These are phyloP conservation scores for Channa striata DNA, from an alignment of 2,797 vertebrate species.

Conservation along the genomic window DNA sequence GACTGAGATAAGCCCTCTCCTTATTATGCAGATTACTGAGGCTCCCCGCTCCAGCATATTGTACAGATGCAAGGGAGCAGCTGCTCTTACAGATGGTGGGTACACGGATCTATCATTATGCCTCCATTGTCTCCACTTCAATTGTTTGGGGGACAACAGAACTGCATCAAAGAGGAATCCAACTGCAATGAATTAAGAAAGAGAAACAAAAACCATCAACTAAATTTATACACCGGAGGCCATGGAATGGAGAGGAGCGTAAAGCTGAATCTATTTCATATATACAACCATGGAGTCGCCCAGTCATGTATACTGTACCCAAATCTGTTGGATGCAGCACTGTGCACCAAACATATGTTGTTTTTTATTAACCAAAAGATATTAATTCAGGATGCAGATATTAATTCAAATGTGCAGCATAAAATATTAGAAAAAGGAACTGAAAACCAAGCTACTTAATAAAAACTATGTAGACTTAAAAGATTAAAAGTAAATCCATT, in stretches of 20 bases:
- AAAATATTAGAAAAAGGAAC: too few relatives aligned
- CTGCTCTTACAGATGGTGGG: conserved; percentile 99
- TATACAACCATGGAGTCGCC: conserved; percentile 80
- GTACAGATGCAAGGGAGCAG: conserved; percentile 99
- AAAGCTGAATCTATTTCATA: conserved; percentile 81
- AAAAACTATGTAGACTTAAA: not conserved
- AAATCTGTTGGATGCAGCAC: conserved; percentile 86
- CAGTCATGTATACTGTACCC: conserved; percentile 86
- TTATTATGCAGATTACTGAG: conserved; percentile 99
- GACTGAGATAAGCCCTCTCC: conserved; percentile 99
- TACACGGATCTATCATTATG: conserved; percentile 99
- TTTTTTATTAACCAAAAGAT: conserved; percentile 69
- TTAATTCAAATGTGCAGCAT: conserved; percentile 66
- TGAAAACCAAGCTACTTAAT: not conserved
- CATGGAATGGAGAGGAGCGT: conserved; percentile 80
- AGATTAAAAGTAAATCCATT: conserved; percentile 16
- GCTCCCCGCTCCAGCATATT: conserved; percentile 99
- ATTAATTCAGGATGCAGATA: conserved; percentile 62
- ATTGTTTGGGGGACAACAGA: conserved; percentile 93
- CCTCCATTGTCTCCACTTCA: conserved; percentile 99
- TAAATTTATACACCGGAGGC: conserved; percentile 91
- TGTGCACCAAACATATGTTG: conserved; percentile 88
- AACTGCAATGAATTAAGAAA: conserved; percentile 91
- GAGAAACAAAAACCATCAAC: conserved; percentile 86
- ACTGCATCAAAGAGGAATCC: conserved; percentile 92